Evolutionary conservation across 23 tunicate genomes (phyloP), one percentile per base, ranked within the genome.

Genomic region (Ascidia mentula): DNA sequence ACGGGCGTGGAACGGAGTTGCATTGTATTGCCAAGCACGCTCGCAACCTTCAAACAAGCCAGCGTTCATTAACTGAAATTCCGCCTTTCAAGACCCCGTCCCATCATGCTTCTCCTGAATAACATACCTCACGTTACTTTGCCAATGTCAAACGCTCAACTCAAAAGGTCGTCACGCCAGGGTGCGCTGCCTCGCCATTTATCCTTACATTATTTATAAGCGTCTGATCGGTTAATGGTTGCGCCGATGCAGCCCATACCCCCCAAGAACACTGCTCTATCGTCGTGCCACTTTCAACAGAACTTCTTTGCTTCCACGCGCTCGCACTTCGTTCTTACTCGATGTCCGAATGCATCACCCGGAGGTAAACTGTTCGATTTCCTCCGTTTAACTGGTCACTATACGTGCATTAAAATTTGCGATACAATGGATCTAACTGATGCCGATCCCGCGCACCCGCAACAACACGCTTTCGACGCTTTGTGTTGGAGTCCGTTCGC

Each of bases 361-460:
- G n/a, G n/a, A n/a, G n/a, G n/a, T n/a, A n/a, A 53, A 53, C 22
- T 9, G 65, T 20, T 3, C 24, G 65, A 53, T 53, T 53, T 53
- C 65, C 65, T 26, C 13, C 7, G 24, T 53, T 53, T 53, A 53
- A 53, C 24, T 53, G 22, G 65, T 9, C 65, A 28, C 28, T n/a
- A n/a, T n/a, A 3, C 65, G 22, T 53, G 65, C 65, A 53, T 53
- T 20, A 53, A 53, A 28, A 28, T 5, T 53, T 9, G 65, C 65
- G 28, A 28, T 53, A 53, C 65, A 53, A 53, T 53, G 65, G 65
- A 53, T 26, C 65, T 53, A 53, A 53, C 24, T 53, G 65, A 28
- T 53, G 65, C 65, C 65, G 65, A 53, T 53, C 65, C 65, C 65
- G 65, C 28, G 65, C 65, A 53, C 65, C 65, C 65, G 65, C 65